phyloP scores from a whole-genome alignment of 2,797 vertebrate genomes.

The Zalophus californianus region DNA sequence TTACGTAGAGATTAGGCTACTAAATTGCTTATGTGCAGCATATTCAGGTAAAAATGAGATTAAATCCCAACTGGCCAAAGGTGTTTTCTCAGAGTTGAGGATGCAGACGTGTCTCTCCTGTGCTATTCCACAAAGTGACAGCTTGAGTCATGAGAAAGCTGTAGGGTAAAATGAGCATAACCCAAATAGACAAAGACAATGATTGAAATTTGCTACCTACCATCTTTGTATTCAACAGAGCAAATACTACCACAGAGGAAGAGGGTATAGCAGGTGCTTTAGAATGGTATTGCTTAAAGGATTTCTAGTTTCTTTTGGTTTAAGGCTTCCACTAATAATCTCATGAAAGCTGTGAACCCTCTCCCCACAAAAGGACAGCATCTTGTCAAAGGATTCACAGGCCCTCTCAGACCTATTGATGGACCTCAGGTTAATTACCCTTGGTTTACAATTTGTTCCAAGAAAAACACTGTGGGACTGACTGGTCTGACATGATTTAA shows the following conservation, averaged over 20 bases:
- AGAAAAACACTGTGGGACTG: conserved; percentile 4
- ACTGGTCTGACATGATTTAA: not conserved
- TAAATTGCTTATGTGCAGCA: not conserved
- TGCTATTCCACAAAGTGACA: not conserved
- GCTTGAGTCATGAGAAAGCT: not conserved
- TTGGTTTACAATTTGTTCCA: conserved; percentile 18
- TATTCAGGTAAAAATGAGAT: conserved; percentile 47
- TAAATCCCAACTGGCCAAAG: not conserved
- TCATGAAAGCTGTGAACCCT: conserved; percentile 18
- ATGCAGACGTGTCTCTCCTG: not conserved
- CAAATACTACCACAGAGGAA: not conserved
- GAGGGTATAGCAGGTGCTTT: not conserved
- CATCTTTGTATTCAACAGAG: not conserved
- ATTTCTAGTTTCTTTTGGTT: not conserved
- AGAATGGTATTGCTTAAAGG: not conserved
- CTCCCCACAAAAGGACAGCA: not conserved
- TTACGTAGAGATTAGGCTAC: not conserved
- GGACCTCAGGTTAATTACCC: not conserved
- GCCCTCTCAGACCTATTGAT: not conserved
- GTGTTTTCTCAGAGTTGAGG: not conserved
- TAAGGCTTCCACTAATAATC: not conserved
- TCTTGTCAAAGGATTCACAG: conserved; percentile 16
- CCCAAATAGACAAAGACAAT: not conserved
- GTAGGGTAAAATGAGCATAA: not conserved
- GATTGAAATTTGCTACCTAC: not conserved